Evolutionary conservation across 92 coral and sea anemone species (phyloP).

Genomic region (Diadumene lineata): DNA sequence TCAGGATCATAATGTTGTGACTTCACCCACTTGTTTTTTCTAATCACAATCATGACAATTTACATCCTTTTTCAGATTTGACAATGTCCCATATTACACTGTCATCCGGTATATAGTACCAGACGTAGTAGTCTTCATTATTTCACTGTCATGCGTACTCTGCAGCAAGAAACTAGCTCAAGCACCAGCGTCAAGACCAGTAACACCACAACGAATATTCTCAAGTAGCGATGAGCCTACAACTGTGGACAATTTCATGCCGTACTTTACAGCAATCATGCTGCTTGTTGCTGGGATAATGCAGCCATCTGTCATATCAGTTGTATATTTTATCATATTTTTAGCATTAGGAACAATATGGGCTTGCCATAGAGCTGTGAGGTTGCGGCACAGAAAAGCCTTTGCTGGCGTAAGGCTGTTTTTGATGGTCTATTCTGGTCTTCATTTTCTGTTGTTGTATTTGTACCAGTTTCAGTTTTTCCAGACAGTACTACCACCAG

Average conservation of each 20-base stretch:
- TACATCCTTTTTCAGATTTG: slow-evolving; percentile 66
- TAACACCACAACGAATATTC: slow-evolving; percentile 44
- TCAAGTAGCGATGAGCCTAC: slow-evolving; percentile 37
- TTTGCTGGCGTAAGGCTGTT: slow-evolving; percentile 68
- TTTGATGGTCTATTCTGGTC: slow-evolving; percentile 92
- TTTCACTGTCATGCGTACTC: slow-evolving; percentile 72
- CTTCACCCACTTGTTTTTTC: too few species aligned
- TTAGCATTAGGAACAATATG: slow-evolving; percentile 89
- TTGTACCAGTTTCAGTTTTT: slow-evolving; percentile 95
- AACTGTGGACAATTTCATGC: slow-evolving; percentile 74
- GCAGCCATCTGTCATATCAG: slow-evolving; percentile 81
- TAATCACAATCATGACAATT: neutral
- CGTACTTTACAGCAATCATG: slow-evolving; percentile 81
- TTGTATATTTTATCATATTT: slow-evolving; percentile 76
- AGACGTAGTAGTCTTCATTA: slow-evolving; percentile 76
- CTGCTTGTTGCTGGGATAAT: slow-evolving; percentile 85
- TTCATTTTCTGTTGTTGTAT: slow-evolving; percentile 70
- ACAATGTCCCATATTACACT: slow-evolving; percentile 80
- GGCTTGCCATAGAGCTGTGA: slow-evolving; percentile 79
- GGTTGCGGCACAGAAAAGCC: slow-evolving; percentile 64
- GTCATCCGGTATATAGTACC: slow-evolving; percentile 81
- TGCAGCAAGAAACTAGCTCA: slow-evolving; percentile 66
- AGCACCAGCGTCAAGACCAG: slow-evolving; percentile 50
- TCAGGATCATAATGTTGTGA: too few species aligned
- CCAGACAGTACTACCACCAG: slow-evolving; percentile 76